Conservation (phyloP, 2,888 invertebrate genomes). For the Agrotis segetum region DNA sequence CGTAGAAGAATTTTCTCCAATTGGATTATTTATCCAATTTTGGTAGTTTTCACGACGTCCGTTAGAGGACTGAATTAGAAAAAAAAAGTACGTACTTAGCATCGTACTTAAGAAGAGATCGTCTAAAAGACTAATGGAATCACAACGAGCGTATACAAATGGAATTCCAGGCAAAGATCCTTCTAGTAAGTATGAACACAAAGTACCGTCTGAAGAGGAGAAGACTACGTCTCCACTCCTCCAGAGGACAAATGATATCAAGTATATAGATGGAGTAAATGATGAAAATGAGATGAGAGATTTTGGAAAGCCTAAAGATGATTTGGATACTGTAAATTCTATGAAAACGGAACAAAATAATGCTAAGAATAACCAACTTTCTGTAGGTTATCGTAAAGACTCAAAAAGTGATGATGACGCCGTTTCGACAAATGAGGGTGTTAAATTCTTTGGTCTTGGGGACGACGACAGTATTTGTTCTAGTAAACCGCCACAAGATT, state of each 20-base stretch:
- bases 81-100: slow-evolving; percentile 76
- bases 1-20: slow-evolving; percentile 76
- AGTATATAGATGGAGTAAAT: slow-evolving; percentile 80
- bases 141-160: slow-evolving; percentile 84
- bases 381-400: slow-evolving; percentile 78
- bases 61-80: slow-evolving; percentile 76
- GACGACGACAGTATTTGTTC: slow-evolving; percentile 89
- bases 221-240: slow-evolving; percentile 87
- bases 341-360: slow-evolving; percentile 80
- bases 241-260: slow-evolving; percentile 78
- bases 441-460: slow-evolving; percentile 89
- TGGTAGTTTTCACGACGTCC: slow-evolving; percentile 77
- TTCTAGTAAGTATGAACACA: slow-evolving; percentile 81
- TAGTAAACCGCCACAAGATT: slow-evolving; percentile 76
- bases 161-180: slow-evolving; percentile 88
- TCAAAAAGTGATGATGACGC: slow-evolving; percentile 84
- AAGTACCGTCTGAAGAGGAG: slow-evolving; percentile 88
- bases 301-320: slow-evolving; percentile 75
- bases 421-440: slow-evolving; percentile 86
- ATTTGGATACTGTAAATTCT: slow-evolving; percentile 84
- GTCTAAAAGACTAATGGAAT: slow-evolving; percentile 85
- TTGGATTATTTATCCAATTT: slow-evolving; percentile 81
- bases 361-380: slow-evolving; percentile 73
- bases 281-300: slow-evolving; percentile 76
- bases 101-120: slow-evolving; percentile 77